Evolutionary conservation across 2,113 vertebrate species (phyloP), one percentile per base, ranked within the genome.

Genomic region (Tapirus terrestris): DNA sequence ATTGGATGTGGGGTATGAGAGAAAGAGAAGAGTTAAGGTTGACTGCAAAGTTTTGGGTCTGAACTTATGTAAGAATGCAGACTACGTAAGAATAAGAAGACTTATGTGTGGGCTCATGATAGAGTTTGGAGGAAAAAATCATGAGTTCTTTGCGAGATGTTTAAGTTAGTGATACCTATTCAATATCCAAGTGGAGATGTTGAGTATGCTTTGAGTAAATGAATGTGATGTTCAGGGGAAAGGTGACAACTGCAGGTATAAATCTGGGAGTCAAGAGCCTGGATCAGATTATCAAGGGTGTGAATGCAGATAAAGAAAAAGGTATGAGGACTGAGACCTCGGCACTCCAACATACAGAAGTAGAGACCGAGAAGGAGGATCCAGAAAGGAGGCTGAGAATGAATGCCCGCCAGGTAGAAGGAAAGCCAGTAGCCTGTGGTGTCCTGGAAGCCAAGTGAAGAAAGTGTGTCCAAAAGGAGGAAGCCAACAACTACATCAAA

Each of bases 221-320:
- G 97, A 97, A 97, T 95, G 93, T n/a, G 95, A 87, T 94, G 96
- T 89, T 97, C 53, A 79, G 45, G 21, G 61, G 16, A 60, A 31
- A 73, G 2, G 31, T 33, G 39, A 25, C 1, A 11, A 12, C n/a
- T 12, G 23, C 14, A 85, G 12, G n/a, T 18, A 21, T 33, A 36
- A 25, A 36, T 14, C 2, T 27, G 25, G 7, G 9, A 33, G 29
- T 43, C 43, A 23, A 60, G 29, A 27, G 11, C 56, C 27, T 51
- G 65, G 21, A 61, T 39, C 27, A 58, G 18, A 8, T 63, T 31
- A 48, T 23, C 51, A 58, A 61, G 61, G 11, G 8, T 31, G 16
- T 23, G 81, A n/a, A 25, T 11, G 2, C 79, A 18, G 4, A 63
- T n/a, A 70, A 39, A 65, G 29, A 39, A 11, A 70, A 68, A 89